Percentiles rank a stretch among this genome's conserved stretches.
Evolutionary conservation across 2,113 vertebrate genomes (phyloP).

Genomic region (Seriola aureovittata): DNA sequence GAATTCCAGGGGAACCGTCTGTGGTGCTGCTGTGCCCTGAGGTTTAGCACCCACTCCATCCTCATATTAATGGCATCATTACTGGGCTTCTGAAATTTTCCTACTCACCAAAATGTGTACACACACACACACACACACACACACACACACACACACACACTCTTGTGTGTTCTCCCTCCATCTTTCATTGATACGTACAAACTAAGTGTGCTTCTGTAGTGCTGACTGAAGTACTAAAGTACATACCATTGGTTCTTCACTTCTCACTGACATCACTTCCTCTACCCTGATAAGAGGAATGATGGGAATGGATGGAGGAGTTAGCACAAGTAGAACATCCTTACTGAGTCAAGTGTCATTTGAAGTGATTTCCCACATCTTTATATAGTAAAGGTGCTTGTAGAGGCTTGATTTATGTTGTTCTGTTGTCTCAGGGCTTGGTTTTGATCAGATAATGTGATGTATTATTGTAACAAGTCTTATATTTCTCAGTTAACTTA

Average conservation of each 20-base stretch:
- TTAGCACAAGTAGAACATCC: slow-evolving; percentile 4
- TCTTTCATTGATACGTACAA: background rate
- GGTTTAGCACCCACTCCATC: slow-evolving; percentile 53
- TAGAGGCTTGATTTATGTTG: background rate
- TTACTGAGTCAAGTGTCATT: background rate
- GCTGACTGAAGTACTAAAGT: background rate
- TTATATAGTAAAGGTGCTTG: background rate
- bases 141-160: too few species aligned
- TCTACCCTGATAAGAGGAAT: background rate
- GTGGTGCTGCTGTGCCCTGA: slow-evolving; percentile 56
- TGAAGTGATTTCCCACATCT: background rate
- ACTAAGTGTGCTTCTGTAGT: background rate
- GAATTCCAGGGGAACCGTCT: slow-evolving; percentile 63
- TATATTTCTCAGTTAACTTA: background rate
- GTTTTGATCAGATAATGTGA: background rate
- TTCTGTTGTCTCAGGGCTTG: background rate
- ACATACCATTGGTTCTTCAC: background rate
- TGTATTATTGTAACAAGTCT: background rate
- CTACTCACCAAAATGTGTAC: too few species aligned
- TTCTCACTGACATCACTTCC: background rate
- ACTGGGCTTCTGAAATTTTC: slow-evolving; percentile 53
- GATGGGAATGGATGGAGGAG: slow-evolving; percentile 5
- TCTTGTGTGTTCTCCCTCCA: background rate
- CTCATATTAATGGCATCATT: slow-evolving; percentile 70
- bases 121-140: too few species aligned